Percentiles rank a stretch among this genome's conserved stretches.
Conservation (phyloP, 2,888 invertebrate species). For the Augiades crinisus region DNA sequence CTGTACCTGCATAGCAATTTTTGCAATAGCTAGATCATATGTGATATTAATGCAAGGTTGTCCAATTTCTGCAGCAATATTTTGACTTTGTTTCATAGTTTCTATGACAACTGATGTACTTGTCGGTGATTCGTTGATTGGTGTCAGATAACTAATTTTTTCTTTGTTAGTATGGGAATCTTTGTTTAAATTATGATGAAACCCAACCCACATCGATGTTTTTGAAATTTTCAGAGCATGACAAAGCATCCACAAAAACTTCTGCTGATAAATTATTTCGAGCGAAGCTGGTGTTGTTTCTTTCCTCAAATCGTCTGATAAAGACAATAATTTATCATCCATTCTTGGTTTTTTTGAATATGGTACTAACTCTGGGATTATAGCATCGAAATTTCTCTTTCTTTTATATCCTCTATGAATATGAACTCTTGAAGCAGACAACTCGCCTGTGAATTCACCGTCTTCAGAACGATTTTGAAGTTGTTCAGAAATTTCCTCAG, state of each 20-base stretch:
- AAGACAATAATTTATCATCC: too few species aligned
- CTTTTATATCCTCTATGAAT: too few species aligned
- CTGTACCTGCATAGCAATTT: constrained; percentile 27
- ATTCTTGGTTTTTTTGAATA: too few species aligned
- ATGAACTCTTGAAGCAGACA: constrained; percentile 27
- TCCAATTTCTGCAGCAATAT: constrained; percentile 29
- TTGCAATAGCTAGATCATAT: constrained; percentile 40
- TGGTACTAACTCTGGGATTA: too few species aligned
- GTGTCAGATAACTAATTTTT: constrained; percentile 42
- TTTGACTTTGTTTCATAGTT: constrained; percentile 23
- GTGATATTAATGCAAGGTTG: constrained; percentile 35
- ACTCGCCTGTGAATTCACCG: constrained; percentile 37
- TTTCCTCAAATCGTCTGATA: constrained; percentile 30
- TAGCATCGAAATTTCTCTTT: too few species aligned
- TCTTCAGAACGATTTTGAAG: constrained; percentile 35
- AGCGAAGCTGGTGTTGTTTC: constrained; percentile 33
- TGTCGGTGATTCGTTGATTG: constrained; percentile 44
- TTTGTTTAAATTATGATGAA: constrained; percentile 35
- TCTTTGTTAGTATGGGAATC: too few species aligned
- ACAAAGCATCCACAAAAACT: constrained; percentile 31
- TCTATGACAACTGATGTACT: constrained; percentile 34
- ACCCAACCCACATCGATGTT: constrained; percentile 42
- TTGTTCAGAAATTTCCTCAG: constrained; percentile 18
- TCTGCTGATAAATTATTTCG: constrained; percentile 27
- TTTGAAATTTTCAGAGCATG: constrained; percentile 28